phyloP scores from a whole-genome alignment of 92 coral and sea anemone species.

The Umimayanthus chanpuru region DNA sequence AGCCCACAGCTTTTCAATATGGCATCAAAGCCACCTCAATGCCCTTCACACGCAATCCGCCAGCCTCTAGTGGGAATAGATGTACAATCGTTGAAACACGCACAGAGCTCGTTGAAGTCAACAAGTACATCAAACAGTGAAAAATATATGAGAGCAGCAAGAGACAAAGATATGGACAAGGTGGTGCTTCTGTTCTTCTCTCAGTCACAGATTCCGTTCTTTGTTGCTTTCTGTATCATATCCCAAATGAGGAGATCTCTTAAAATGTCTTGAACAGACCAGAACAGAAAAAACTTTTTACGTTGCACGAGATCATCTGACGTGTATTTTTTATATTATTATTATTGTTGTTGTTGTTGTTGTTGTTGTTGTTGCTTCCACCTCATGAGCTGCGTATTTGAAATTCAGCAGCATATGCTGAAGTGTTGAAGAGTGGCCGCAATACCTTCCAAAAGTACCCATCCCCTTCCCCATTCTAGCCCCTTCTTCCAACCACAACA shows the following conservation, averaged over 20 bases:
- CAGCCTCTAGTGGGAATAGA: slow-evolving; percentile 64
- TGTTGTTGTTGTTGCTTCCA: too few relatives aligned
- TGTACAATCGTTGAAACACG: slow-evolving; percentile 54
- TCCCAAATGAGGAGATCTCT: not conserved
- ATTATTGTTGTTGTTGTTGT: too few relatives aligned
- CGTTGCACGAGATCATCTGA: too few relatives aligned
- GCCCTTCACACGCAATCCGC: slow-evolving; percentile 41
- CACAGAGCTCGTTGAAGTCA: slow-evolving; percentile 62
- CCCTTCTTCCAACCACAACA: too few relatives aligned
- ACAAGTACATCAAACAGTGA: slow-evolving; percentile 49
- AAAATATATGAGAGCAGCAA: slow-evolving; percentile 43
- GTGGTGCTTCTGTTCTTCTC: not conserved
- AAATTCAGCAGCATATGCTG: too few relatives aligned
- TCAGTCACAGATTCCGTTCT: not conserved
- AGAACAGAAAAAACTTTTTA: not conserved
- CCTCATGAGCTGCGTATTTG: too few relatives aligned
- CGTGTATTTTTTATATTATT: too few relatives aligned
- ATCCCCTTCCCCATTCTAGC: too few relatives aligned
- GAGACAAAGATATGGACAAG: slow-evolving; percentile 17
- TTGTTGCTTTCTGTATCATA: too few relatives aligned
- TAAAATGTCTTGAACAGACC: not conserved
- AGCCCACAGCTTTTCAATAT: slow-evolving; percentile 25
- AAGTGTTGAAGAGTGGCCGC: too few relatives aligned
- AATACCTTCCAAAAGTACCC: too few relatives aligned
- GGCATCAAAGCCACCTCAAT: slow-evolving; percentile 47